phyloP scores from a whole-genome alignment of 2,888 invertebrate species.

The Drosophila nigritarsus region DNA sequence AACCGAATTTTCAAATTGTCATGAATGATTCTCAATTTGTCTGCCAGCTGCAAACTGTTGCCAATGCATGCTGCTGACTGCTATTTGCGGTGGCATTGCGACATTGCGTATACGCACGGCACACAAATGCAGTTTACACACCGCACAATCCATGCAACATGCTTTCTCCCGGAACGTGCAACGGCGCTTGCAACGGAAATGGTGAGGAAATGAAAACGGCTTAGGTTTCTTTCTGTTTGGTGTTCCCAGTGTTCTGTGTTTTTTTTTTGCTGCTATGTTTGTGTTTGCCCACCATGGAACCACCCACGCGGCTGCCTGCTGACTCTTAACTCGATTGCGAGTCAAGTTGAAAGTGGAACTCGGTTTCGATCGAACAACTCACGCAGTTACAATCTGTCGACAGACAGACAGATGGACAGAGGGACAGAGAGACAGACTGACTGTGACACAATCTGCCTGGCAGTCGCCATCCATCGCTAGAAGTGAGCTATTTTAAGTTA shows the following conservation, averaged over 20 bases:
- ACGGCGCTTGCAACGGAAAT: slow-evolving; percentile 65
- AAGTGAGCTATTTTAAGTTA: slow-evolving; percentile 62
- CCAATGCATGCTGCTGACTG: slow-evolving; percentile 8
- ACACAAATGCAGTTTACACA: slow-evolving; percentile 18
- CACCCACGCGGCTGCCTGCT: neutral
- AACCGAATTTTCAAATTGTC: neutral
- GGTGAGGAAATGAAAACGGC: slow-evolving; percentile 73
- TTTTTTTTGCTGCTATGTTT: neutral
- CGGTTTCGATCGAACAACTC: slow-evolving; percentile 14
- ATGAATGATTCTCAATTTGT: slow-evolving; percentile 14
- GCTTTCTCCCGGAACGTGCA: slow-evolving; percentile 1
- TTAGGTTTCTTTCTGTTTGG: slow-evolving; percentile 47
- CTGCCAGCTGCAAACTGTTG: slow-evolving; percentile 9
- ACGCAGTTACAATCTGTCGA: slow-evolving; percentile 11
- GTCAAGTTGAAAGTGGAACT: slow-evolving; percentile 15
- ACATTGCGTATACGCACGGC: slow-evolving; percentile 35
- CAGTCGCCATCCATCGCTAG: slow-evolving; percentile 7
- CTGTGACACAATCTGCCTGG: slow-evolving; percentile 4
- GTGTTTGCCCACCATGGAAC: slow-evolving; percentile 9
- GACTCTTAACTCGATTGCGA: slow-evolving; percentile 32
- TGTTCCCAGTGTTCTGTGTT: slow-evolving; percentile 1
- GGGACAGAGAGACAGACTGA: neutral
- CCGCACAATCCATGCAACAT: slow-evolving; percentile 10
- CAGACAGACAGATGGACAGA: neutral
- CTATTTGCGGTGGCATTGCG: slow-evolving; percentile 13